A percentile compares a stretch with the other conserved stretches of the same genome.
phyloP scores from a whole-genome alignment of 2,797 vertebrate species.

The Falco cherrug region DNA sequence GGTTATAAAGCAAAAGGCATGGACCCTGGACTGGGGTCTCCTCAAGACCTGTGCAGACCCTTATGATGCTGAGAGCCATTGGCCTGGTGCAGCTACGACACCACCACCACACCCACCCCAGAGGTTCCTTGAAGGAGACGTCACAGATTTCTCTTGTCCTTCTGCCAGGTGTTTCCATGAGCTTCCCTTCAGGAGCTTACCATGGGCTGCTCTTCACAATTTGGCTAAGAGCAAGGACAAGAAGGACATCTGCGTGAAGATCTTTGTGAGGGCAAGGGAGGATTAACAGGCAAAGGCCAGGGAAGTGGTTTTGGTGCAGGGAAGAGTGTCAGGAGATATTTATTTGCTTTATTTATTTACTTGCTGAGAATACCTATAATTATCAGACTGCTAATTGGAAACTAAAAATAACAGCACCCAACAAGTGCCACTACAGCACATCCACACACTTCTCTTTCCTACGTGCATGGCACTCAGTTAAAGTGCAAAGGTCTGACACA shows the following conservation, averaged over 20 bases:
- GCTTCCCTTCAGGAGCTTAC: neutral
- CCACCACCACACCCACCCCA: neutral
- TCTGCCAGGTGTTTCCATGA: neutral
- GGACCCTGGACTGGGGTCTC: neutral
- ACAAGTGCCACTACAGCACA: neutral
- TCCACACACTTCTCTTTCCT: neutral
- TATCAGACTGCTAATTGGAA: neutral
- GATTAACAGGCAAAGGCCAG: neutral
- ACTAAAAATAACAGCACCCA: neutral
- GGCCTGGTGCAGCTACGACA: neutral
- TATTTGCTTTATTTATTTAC: neutral
- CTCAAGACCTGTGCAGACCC: neutral
- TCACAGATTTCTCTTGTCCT: neutral
- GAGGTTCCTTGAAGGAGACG: neutral
- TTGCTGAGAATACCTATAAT: neutral
- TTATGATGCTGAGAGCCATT: rapidly evolving
- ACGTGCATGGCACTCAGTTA: neutral
- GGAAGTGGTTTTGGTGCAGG: neutral
- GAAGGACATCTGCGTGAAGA: neutral
- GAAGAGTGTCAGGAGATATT: neutral
- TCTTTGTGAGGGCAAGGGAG: neutral
- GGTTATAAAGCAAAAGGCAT: neutral
- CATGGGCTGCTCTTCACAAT: rapidly evolving
- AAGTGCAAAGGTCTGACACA: neutral
- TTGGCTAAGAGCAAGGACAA: neutral